Base-by-base conservation (phyloP, 2,888 invertebrate genomes). In the Drosophila robusta region DNA sequence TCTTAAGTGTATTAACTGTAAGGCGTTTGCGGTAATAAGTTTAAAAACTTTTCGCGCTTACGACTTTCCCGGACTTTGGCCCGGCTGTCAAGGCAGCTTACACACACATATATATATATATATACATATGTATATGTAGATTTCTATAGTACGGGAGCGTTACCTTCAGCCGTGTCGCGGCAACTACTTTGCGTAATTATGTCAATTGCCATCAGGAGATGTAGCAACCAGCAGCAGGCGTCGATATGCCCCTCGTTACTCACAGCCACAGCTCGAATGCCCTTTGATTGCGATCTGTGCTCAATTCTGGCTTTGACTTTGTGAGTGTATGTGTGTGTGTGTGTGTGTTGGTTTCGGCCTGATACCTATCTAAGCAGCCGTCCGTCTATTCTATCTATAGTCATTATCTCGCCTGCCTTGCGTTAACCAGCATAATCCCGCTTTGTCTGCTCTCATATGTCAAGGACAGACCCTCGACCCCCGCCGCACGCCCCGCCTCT, bases 111-210 rank as follows among this genome's bases (percentile, higher is more conserved):
- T n/a, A 8, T 44, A 29, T 26, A 18, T 6, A 29, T 29, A n/a
- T 9, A 3, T 26, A 1, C 38, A 1, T 34, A 14, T 11, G 9
- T 22, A 14, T 45, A 11, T 42, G n/a, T 11, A 34, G 34, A 34
- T 24, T 26, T 36, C 16, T 55, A 16, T 18, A 16, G 29, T 50
- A n/a, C 18, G 12, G 38, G 7, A 18, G n/a, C 47, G 42, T 41
- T 73, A 52, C 47, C 44, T 41, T 69, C 47, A 14, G n/a, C 41
- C 49, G 52, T 54, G 54, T 39, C 56, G 56, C 26, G 54, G 52
- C 66, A 70, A 88, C 89, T 85, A 85, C 89, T 85, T 85, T 85
- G 80, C 88, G 86, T 89, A 89, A 89, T 85, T 89, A 85, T 89
- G 88, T 89, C 89, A 89, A 85, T 82, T 82, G 88, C 70, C 87